Evolutionary conservation across 2,888 invertebrate species (phyloP), one percentile per base, ranked within the genome.

Genomic region (Oxytorus armatus): DNA sequence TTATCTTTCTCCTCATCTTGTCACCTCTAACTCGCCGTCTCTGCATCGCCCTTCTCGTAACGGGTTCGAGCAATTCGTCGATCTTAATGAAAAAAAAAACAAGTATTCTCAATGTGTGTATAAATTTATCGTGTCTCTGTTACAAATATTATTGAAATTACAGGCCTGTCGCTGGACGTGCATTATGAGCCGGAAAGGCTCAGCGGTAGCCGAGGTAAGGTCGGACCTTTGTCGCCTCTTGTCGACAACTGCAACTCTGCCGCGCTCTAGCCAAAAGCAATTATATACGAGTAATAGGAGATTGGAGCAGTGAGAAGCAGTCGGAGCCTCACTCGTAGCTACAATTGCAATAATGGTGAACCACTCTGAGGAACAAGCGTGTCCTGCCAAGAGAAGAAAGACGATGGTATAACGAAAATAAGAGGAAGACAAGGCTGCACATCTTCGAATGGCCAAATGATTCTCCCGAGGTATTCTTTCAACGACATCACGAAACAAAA

Each of bases 181-280:
- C 96, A 96, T 89, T 96, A 96, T 91, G 97, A 97, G 92, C 94
- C 96, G 90, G 96, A 97, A 93, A 94, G 95, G 86, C 85, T 90
- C 75, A 89, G 88, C 81, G 87, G 89, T 65, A 96, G 96, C 75
- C 95, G 95, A 88, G 95, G 96, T 88, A 95, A 96, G 87, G 94
- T 96, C 59, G 96, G 96, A 86, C 95, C 96, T 29, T 93, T 96
- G 91, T 96, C 96, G 86, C 96, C 96, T 80, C 93, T 96, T 86
- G 96, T 96, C 94, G 96, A 95, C 91, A 94, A 88, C 86, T 90
- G 95, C 79, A 95, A 95, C 92, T 95, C 96, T 10, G 95, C 96
- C 83, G 95, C 95, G 86, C 95, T 96, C 93, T 95, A 95, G 94
- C 92, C 88, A 83, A 82, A 81, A 78, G 74, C 78, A 25, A 78